phyloP scores from a whole-genome alignment of 2,113 vertebrate species.

The Brachyhypopomus occidentalis region DNA sequence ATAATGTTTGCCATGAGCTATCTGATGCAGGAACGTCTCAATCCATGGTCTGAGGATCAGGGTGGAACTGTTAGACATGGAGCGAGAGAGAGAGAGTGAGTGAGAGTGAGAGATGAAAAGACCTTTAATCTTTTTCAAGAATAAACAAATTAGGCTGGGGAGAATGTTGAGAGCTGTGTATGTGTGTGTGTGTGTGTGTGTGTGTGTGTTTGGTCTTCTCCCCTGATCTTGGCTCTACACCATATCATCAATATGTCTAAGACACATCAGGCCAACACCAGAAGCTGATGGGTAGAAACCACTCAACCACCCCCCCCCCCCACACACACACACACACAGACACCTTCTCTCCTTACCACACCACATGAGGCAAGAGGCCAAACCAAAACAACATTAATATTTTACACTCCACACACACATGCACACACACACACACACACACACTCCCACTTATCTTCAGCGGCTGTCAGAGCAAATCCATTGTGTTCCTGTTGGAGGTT shows the following conservation, averaged over 20 bases:
- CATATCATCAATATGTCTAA: background rate
- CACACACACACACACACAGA: background rate
- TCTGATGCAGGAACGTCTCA: background rate
- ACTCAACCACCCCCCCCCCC: background rate
- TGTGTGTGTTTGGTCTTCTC: background rate
- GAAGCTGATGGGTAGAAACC: background rate
- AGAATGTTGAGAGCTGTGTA: background rate
- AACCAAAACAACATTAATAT: conserved; percentile 72
- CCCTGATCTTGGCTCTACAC: background rate
- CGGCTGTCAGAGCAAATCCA: conserved; percentile 58
- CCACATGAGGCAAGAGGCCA: conserved; percentile 52
- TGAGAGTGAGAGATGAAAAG: background rate
- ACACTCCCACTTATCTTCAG: conserved; percentile 58
- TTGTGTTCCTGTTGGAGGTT: conserved; percentile 47
- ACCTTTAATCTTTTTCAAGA: background rate
- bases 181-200: background rate
- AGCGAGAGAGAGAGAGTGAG: background rate
- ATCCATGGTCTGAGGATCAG: background rate
- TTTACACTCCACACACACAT: conserved; percentile 54
- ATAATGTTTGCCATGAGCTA: conserved; percentile 5
- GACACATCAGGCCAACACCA: background rate
- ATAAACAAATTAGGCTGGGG: background rate
- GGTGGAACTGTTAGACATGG: background rate
- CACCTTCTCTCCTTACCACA: conserved; percentile 19
- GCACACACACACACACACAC: conserved; percentile 50